phyloP scores from a whole-genome alignment of 2,797 vertebrate species.

The Pampus argenteus region DNA sequence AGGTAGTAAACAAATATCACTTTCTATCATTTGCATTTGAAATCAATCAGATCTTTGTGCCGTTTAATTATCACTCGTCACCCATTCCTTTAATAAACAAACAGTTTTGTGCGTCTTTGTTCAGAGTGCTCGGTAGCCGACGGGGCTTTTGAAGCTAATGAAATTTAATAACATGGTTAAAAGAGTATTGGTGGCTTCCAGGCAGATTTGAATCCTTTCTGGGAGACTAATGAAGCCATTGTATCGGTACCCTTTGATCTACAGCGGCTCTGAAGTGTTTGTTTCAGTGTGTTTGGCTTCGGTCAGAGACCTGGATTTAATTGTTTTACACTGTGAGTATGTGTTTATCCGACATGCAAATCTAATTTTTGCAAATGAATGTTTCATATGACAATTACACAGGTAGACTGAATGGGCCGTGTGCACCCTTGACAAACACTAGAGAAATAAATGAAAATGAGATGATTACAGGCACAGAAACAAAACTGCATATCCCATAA shows the following conservation, averaged over 20 bases:
- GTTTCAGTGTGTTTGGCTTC: constrained; percentile 26
- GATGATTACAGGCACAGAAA: constrained; percentile 6
- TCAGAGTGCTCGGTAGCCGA: constrained; percentile 3
- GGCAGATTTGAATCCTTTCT: constrained; percentile 51
- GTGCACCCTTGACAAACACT: constrained; percentile 7
- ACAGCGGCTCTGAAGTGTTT: constrained; percentile 30
- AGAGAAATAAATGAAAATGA: constrained; percentile 8
- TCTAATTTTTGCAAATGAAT: constrained; percentile 10
- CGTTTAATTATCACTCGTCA: constrained; percentile 30
- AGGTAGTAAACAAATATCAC: constrained; percentile 19
- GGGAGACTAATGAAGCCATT: constrained; percentile 57
- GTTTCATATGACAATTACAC: constrained; percentile 16
- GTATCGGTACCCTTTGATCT: constrained; percentile 51
- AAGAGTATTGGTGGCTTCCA: constrained; percentile 35
- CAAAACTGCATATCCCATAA: not conserved
- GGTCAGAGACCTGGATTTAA: constrained; percentile 20
- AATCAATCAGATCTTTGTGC: constrained; percentile 18
- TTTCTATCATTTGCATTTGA: constrained; percentile 27
- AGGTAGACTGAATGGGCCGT: not conserved
- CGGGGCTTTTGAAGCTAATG: constrained; percentile 33
- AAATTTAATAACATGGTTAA: constrained; percentile 50
- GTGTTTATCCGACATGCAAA: constrained; percentile 23
- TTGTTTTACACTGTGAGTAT: constrained; percentile 28
- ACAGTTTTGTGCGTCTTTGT: constrained; percentile 16
- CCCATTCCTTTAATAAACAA: constrained; percentile 50